Evolutionary conservation across 2,797 vertebrate genomes (phyloP).

Genomic region (Pteropus rufus): DNA sequence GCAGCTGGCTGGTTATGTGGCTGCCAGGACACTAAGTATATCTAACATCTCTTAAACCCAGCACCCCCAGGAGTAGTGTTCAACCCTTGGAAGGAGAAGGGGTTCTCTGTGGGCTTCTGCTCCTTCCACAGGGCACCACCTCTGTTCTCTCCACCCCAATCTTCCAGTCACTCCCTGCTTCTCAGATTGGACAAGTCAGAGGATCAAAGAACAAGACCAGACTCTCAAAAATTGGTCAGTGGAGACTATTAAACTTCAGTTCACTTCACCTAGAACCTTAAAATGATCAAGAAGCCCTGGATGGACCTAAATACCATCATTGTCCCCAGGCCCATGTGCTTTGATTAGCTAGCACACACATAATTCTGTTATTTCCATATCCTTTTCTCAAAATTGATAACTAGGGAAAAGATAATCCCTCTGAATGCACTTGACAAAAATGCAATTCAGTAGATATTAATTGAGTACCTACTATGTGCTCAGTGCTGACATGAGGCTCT

Average conservation of each 20-base stretch:
- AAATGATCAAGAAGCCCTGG: not conserved
- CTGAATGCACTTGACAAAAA: not conserved
- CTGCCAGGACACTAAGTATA: not conserved
- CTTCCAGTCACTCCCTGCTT: not conserved
- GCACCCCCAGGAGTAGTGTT: not conserved
- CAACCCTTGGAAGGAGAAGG: not conserved
- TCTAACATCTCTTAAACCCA: not conserved
- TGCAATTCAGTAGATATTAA: not conserved
- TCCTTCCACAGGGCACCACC: not conserved
- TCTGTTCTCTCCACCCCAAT: not conserved
- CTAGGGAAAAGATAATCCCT: not conserved
- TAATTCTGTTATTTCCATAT: not conserved
- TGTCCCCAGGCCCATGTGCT: not conserved
- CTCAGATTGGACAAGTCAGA: not conserved
- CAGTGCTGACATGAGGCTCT: not conserved
- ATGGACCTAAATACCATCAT: not conserved
- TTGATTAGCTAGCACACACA: not conserved
- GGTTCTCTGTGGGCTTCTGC: not conserved
- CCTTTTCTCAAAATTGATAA: not conserved
- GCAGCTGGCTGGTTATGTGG: conserved; percentile 18
- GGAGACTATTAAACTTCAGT: not conserved
- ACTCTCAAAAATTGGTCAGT: not conserved
- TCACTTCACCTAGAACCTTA: not conserved
- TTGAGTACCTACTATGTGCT: not conserved
- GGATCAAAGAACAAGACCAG: not conserved